Base-by-base conservation (phyloP, 2,888 invertebrate species). In the Hirtodrosophila alboralis region DNA sequence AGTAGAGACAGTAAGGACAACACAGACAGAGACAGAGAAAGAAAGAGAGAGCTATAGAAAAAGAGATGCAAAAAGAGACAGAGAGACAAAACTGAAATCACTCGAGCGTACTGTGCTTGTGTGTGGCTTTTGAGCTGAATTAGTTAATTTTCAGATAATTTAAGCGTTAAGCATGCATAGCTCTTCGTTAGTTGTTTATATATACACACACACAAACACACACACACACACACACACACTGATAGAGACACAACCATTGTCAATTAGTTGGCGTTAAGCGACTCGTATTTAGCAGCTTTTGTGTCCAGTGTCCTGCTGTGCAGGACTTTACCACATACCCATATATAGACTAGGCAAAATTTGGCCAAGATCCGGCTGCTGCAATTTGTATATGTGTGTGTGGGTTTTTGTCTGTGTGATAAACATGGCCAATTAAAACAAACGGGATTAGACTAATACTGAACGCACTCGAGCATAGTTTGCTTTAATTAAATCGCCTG, bases 131-230 rank as follows among this genome's bases (percentile, higher is more conserved):
- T 63, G 54, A 53, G 21, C 41, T 51, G 71, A 68, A 56, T 72
- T 68, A 66, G 72, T 78, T 75, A 64, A 84, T 84, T 85, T 83
- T 61, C 54, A 67, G 73, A 83, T 85, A 83, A 84, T 81, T 75
- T 75, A 63, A 65, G 79, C 75, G 68, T 68, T 68, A 81, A 68
- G 60, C 79, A 77, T 72, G 63, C 44, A 40, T 40, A 49, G 54
- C 58, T 36, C 16, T 37, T 48, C 16, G 53, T 58, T 59, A 54
- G 37, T 23, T 37, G 33, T 16, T 14, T 8, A 41, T 30, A 44
- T 8, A 3, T 8, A 23, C 23, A 40, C 5, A 13, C 37, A 37
- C 23, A 45, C 27, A 33, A 8, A 34, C 14, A 26, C 13, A 43
- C 28, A 36, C 9, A 45, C n/a, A 53, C 14, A 51, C 23, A 13